phyloP scores from a whole-genome alignment of 2,888 invertebrate species.

The Phyllotreta striolata region DNA sequence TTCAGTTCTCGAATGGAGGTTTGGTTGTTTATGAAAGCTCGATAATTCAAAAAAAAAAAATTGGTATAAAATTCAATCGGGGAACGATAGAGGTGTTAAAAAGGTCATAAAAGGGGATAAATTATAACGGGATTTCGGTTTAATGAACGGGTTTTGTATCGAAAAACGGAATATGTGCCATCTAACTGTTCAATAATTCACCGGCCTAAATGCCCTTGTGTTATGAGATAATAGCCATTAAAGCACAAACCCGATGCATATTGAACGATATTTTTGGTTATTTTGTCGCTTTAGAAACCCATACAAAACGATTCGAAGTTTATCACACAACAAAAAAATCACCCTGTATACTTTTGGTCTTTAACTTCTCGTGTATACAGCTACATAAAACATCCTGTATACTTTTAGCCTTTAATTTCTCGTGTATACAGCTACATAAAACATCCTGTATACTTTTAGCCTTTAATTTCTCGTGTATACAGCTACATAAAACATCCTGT shows the following conservation, averaged over 20 bases:
- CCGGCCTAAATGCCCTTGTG: conserved; percentile 54
- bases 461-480: no score
- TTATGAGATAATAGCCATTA: conserved; percentile 60
- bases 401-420: no score
- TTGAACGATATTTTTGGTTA: conserved; percentile 56
- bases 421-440: no score
- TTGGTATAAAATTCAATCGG: conserved; percentile 46
- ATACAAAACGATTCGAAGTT: no score
- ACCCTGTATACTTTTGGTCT: no score
- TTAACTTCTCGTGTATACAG: no score
- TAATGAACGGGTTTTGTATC: conserved; percentile 51
- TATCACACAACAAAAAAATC: no score
- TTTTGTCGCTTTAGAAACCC: conserved; percentile 49
- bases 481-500: no score
- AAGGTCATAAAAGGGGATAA: conserved; percentile 55
- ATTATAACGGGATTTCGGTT: conserved; percentile 55
- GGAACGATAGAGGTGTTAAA: conserved; percentile 50
- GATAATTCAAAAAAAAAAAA: conserved; percentile 16
- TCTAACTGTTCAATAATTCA: conserved; percentile 58
- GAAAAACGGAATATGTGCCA: conserved; percentile 54
- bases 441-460: no score
- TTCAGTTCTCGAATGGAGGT: no score
- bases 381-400: no score
- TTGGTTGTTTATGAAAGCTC: no score
- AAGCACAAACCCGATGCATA: conserved; percentile 55